Evolutionary conservation across 2,797 vertebrate species (phyloP).

Genomic region (Sebastes vulpes): DNA sequence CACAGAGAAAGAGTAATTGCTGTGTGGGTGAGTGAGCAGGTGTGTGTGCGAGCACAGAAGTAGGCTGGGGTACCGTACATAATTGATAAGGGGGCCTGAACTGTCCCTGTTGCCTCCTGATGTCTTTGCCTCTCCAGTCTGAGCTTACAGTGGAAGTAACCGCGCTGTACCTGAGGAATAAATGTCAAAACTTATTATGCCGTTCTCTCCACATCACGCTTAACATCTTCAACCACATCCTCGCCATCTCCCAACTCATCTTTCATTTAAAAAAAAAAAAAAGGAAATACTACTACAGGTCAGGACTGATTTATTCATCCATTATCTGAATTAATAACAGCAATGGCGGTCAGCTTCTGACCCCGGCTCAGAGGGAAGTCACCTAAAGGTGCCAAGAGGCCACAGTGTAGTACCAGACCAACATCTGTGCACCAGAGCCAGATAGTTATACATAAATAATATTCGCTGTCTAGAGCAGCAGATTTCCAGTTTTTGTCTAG

Average conservation of each 20-base stretch:
- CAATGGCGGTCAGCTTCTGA: neutral
- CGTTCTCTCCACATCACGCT: neutral
- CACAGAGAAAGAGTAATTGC: constrained; percentile 48
- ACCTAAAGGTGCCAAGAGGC: neutral
- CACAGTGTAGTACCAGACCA: neutral
- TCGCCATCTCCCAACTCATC: neutral
- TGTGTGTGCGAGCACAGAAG: constrained; percentile 46
- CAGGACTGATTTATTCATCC: neutral
- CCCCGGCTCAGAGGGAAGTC: neutral
- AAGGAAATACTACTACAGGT: neutral
- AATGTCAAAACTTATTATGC: constrained; percentile 4
- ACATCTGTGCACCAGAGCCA: constrained; percentile 10
- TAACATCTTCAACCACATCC: neutral
- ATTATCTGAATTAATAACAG: neutral
- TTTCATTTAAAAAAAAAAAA: neutral
- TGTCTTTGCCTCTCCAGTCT: constrained; percentile 23
- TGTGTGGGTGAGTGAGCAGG: constrained; percentile 61
- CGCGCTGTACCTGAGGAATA: constrained; percentile 19
- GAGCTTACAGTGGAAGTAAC: neutral
- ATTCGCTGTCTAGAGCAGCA: constrained; percentile 37
- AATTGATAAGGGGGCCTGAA: constrained; percentile 71
- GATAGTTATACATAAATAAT: constrained; percentile 67
- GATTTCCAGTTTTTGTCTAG: constrained; percentile 19
- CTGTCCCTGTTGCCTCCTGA: constrained; percentile 42
- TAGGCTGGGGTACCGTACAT: constrained; percentile 62